A percentile compares a stretch with the other conserved stretches of the same genome.
phyloP scores from a whole-genome alignment of 1,140 invertebrate genomes.

The Pollicipes pollicipes region DNA sequence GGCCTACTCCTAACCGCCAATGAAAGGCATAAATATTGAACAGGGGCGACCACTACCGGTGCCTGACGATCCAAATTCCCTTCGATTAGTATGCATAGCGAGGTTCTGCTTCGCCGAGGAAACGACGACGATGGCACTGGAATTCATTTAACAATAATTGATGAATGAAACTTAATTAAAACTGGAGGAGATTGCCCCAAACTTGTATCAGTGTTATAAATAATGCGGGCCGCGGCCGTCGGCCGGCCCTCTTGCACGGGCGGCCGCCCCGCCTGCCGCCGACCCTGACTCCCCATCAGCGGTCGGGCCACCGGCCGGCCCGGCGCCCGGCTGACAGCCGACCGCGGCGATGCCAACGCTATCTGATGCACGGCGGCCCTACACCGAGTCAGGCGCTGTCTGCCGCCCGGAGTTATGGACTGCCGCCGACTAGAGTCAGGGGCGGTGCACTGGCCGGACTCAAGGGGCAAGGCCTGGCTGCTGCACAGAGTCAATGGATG shows the following conservation, averaged over 20 bases:
- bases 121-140: background rate
- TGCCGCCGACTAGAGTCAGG: no score
- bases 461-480: no score
- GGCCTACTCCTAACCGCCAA: background rate
- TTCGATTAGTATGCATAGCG: background rate
- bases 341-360: no score
- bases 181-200: background rate
- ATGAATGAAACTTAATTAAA: slow-evolving; percentile 2
- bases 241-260: background rate
- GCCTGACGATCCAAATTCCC: background rate
- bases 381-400: no score
- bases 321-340: no score
- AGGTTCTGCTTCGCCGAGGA: background rate
- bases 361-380: no score
- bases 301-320: no score
- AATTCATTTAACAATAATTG: slow-evolving; percentile 2
- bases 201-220: background rate
- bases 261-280: no score
- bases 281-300: no score
- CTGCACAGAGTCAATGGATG: no score
- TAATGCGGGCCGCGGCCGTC: background rate
- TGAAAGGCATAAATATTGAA: background rate
- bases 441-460: no score
- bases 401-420: no score
- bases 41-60: background rate